Conservation (phyloP, 2,113 vertebrate species). For the Triplophysa dalaica region DNA sequence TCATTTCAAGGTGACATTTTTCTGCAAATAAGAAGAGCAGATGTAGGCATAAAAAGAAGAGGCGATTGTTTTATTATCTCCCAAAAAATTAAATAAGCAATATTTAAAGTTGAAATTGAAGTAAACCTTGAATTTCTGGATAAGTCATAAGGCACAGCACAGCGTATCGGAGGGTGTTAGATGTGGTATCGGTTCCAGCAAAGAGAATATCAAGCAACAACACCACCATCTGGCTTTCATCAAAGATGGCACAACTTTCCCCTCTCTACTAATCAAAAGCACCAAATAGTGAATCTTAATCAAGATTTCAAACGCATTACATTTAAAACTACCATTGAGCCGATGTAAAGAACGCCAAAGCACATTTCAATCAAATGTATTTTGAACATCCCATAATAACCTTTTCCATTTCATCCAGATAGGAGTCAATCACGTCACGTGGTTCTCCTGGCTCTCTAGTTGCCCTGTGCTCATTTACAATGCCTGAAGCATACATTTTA, state of each 20-base stretch:
- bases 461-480: slow-evolving; percentile 49
- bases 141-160: slow-evolving; percentile 59
- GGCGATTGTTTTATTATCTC: too few species aligned
- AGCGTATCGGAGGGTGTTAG: slow-evolving; percentile 51
- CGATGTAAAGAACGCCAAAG: not conserved
- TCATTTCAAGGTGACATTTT: slow-evolving; percentile 59
- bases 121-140: slow-evolving; percentile 58
- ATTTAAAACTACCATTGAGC: too few species aligned
- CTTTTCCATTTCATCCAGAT: slow-evolving; percentile 63
- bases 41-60: too few species aligned
- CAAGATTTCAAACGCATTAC: too few species aligned
- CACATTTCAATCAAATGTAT: too few species aligned
- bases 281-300: too few species aligned
- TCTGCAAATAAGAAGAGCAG: slow-evolving; percentile 12
- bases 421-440: slow-evolving; percentile 59
- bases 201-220: slow-evolving; percentile 46
- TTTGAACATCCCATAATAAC: not conserved
- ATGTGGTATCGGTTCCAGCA: slow-evolving; percentile 59
- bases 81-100: too few species aligned
- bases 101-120: too few species aligned
- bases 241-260: slow-evolving; percentile 29
- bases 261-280: slow-evolving; percentile 24
- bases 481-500: too few species aligned
- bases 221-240: slow-evolving; percentile 35
- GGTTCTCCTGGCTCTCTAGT: slow-evolving; percentile 50